A percentile compares a stretch with the other conserved stretches of the same genome.
These are phyloP conservation scores for Nematopogon swammerdamellus DNA, from an alignment of 2,888 invertebrate species.

Conservation along the genomic window DNA sequence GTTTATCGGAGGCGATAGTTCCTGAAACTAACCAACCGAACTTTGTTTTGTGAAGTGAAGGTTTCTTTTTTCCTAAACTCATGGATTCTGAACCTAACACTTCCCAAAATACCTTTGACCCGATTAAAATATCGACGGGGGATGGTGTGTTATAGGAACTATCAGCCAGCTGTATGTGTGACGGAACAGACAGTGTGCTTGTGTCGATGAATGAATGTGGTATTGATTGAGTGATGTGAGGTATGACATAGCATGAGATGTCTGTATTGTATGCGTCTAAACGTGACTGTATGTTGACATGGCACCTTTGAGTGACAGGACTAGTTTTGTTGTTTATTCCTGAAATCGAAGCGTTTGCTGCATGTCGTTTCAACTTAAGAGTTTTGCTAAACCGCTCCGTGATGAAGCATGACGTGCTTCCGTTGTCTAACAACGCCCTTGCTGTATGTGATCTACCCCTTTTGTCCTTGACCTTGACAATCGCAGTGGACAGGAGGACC, in stretches of 20 bases:
- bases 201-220: not conserved
- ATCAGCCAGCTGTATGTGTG: not conserved
- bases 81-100: not conserved
- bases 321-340: not conserved
- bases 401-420: constrained; percentile 8
- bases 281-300: not conserved
- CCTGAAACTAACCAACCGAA: not conserved
- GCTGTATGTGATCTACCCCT: constrained; percentile 3
- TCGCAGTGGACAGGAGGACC: constrained; percentile 10
- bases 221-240: not conserved
- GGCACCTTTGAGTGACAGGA: not conserved
- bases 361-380: not conserved
- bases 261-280: not conserved
- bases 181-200: not conserved
- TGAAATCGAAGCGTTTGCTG: not conserved
- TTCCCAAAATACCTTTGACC: not conserved
- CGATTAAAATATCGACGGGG: not conserved
- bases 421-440: constrained; percentile 4
- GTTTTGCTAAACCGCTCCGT: not conserved
- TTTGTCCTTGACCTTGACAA: constrained; percentile 4
- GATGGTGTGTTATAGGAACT: not conserved
- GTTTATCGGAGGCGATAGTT: too few relatives aligned
- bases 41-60: not conserved
- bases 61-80: not conserved
- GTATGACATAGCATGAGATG: not conserved